Evolutionary conservation across 2,113 vertebrate genomes (phyloP).

Genomic region (Macrotis lagotis): DNA sequence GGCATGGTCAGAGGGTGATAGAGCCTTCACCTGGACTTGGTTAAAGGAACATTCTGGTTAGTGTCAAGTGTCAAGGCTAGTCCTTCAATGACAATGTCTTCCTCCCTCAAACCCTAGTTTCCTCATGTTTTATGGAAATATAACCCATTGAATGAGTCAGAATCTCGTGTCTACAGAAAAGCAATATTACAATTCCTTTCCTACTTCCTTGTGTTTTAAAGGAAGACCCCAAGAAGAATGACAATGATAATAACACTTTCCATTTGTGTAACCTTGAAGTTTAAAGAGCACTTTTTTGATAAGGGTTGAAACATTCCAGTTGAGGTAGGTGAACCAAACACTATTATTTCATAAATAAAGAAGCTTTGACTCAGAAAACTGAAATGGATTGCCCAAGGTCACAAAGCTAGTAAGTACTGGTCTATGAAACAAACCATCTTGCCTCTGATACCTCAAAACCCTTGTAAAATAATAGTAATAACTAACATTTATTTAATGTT

Average conservation of each 20-base stretch:
- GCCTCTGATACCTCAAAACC: background rate
- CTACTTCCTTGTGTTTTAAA: background rate
- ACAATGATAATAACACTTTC: background rate
- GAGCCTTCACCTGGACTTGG: background rate
- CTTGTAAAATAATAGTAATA: background rate
- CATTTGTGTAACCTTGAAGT: background rate
- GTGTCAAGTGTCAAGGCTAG: background rate
- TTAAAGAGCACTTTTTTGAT: background rate
- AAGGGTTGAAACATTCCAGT: background rate
- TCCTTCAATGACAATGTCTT: background rate
- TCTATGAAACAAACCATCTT: background rate
- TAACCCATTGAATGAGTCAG: background rate
- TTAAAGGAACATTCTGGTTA: background rate
- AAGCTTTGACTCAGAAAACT: background rate
- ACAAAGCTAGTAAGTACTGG: background rate
- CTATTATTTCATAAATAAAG: background rate
- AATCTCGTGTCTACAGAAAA: background rate
- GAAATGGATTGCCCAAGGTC: background rate
- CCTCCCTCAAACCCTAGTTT: background rate
- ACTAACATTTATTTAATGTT: background rate
- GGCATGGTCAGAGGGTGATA: background rate
- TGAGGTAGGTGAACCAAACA: background rate
- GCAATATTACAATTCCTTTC: background rate
- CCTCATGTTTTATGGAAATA: background rate
- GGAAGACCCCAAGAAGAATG: background rate